Evolutionary conservation across 2,113 vertebrate genomes (phyloP).

Genomic region (Hippolais icterina): DNA sequence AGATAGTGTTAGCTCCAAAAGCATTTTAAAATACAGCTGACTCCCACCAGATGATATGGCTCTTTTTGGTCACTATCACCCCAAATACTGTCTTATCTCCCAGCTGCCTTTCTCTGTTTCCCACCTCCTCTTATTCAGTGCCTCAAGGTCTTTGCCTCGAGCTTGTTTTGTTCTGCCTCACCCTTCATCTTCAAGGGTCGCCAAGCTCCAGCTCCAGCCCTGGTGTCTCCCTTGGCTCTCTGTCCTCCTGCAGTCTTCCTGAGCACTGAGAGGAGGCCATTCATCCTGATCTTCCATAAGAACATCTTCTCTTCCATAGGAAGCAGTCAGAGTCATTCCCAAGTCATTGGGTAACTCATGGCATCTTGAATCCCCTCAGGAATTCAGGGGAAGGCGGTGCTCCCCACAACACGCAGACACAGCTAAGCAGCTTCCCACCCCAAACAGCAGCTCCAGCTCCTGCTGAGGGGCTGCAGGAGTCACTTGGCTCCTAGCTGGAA

Average conservation of each 20-base stretch:
- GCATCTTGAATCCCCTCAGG: background rate
- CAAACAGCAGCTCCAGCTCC: background rate
- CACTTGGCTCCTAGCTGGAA: background rate
- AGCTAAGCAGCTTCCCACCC: background rate
- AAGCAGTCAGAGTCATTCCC: background rate
- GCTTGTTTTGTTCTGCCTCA: rapidly evolving
- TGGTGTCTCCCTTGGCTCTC: background rate
- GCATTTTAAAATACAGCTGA: background rate
- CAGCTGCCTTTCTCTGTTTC: background rate
- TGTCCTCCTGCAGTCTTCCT: background rate
- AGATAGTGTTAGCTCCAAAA: background rate
- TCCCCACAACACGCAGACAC: background rate
- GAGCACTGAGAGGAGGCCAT: background rate
- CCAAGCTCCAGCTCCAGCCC: background rate
- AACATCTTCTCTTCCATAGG: background rate
- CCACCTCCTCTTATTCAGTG: background rate
- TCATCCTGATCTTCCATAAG: background rate
- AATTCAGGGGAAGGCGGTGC: background rate
- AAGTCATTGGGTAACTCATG: background rate
- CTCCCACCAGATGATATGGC: background rate
- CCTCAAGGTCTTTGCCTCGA: background rate
- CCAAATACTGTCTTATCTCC: background rate
- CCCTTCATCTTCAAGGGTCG: rapidly evolving
- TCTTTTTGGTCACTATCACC: background rate
- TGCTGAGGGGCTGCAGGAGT: background rate